These are phyloP conservation scores for Dipodomys ordii DNA, from an alignment of 2,113 vertebrate species.

Conservation along the genomic window DNA sequence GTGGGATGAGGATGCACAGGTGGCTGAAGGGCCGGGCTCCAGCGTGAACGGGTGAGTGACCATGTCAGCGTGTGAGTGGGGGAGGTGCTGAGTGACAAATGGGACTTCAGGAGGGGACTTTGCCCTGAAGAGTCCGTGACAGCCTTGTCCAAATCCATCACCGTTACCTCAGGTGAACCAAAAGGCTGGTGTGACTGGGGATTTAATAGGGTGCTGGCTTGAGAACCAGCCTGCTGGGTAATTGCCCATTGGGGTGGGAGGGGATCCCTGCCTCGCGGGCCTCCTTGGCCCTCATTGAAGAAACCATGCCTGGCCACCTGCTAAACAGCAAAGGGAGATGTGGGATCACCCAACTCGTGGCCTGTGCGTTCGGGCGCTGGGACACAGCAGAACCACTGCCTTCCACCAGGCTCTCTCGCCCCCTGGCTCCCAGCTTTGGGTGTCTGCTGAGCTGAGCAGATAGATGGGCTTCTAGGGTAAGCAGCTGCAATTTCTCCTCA, in stretches of 20 bases:
- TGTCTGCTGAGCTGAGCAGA: background rate
- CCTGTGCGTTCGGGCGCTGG: too few relatives aligned
- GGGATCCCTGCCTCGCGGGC: background rate
- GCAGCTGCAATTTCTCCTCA: background rate
- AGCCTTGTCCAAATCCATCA: background rate
- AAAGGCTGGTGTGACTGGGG: background rate
- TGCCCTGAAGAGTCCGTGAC: too few relatives aligned
- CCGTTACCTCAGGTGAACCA: background rate
- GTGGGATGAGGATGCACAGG: too few relatives aligned
- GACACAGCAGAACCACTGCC: too few relatives aligned
- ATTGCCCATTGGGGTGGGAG: too few relatives aligned
- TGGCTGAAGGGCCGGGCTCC: too few relatives aligned
- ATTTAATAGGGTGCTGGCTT: background rate
- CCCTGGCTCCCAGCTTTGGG: too few relatives aligned
- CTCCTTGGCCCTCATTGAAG: background rate
- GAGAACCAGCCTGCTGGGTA: accelerated
- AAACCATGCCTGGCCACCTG: background rate
- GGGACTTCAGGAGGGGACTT: too few relatives aligned
- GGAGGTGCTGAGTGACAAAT: background rate
- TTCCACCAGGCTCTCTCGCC: too few relatives aligned
- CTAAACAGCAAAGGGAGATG: background rate
- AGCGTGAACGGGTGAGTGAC: too few relatives aligned
- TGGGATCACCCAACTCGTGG: background rate
- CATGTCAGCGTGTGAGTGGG: too few relatives aligned
- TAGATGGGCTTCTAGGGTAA: background rate